Base-by-base conservation (phyloP, 1,140 invertebrate species). In the Helicorthomorpha holstii region DNA sequence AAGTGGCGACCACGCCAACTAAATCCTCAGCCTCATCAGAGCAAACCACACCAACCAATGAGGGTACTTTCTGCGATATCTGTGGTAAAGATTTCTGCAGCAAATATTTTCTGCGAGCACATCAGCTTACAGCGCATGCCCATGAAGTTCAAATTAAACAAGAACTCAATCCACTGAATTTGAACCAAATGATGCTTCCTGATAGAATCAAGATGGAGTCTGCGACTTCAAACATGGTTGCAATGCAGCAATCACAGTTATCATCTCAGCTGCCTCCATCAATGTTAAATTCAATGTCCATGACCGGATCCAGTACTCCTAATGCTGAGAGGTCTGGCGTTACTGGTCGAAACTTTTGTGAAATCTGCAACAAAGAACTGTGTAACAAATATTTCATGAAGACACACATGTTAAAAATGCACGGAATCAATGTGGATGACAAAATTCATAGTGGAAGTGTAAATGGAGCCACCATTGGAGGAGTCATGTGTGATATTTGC, bases 381-480 rank as follows among this genome's bases (percentile, higher is more conserved):
- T 98, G 95, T 70, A 98, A 98, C 71, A 98, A 99, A 67, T 98
- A 99, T 63, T 98, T 98, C 65, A 91, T 98, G 82, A 92, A 96
- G 65, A 98, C 93, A 0, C 95, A 99, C 70, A 98, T 98, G 89
- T 83, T 97, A 59, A 84, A 96, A 65, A 96, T 98, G 85, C 95
- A 99, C 66, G 92, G 93, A 16, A 94, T 98, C 52, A 88, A 92
- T 62, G 84, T 95, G 41, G 88, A 92, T 66, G 54, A 53, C n/a
- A 19, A 47, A 19, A 34, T 14, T 27, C 52, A 23, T 19, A 38
- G 26, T 10, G 24, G 3, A 16, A 43, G 51, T 19, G 54, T 54
- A 25, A 86, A 85, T 61, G 85, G 84, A 1, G 82, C 85, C 0
- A 86, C 88, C 64, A 82, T 91, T 16, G 88, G 87, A 3, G 88